phyloP scores from a whole-genome alignment of 1,140 invertebrate genomes.

The Coptotermes formosanus region DNA sequence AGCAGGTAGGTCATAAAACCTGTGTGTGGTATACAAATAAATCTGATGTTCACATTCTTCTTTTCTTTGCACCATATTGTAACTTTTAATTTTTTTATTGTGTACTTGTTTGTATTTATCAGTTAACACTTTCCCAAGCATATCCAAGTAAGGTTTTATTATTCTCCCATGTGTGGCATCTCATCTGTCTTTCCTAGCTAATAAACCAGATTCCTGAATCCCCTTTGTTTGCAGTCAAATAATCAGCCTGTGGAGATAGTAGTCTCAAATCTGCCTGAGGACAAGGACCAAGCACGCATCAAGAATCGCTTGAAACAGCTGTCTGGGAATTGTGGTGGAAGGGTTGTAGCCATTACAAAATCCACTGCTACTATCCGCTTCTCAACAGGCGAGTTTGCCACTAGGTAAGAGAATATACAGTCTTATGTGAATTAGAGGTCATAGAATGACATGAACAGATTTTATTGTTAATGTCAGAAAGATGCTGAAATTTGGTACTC shows the following conservation, averaged over 20 bases:
- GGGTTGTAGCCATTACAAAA: slow-evolving; percentile 62
- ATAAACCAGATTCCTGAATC: not conserved
- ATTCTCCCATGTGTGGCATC: not conserved
- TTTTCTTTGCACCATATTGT: too few species aligned
- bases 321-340: slow-evolving; percentile 79
- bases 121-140: too few species aligned
- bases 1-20: too few species aligned
- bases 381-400: slow-evolving; percentile 65
- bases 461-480: too few species aligned
- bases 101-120: too few species aligned
- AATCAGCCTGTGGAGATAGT: slow-evolving; percentile 47
- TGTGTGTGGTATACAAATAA: too few species aligned
- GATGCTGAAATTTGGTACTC: too few species aligned
- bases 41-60: too few species aligned
- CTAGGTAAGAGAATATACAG: slow-evolving; percentile 57
- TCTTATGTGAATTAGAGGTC: too few species aligned
- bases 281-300: slow-evolving; percentile 51
- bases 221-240: slow-evolving; percentile 35
- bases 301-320: slow-evolving; percentile 64
- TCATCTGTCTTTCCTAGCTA: slow-evolving; percentile 7
- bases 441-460: too few species aligned
- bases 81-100: too few species aligned
- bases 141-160: not conserved
- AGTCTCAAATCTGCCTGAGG: slow-evolving; percentile 54
- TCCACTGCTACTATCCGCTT: slow-evolving; percentile 70